These are phyloP conservation scores for Saccostrea glomerata DNA, from an alignment of 1,140 invertebrate species.

Conservation along the genomic window DNA sequence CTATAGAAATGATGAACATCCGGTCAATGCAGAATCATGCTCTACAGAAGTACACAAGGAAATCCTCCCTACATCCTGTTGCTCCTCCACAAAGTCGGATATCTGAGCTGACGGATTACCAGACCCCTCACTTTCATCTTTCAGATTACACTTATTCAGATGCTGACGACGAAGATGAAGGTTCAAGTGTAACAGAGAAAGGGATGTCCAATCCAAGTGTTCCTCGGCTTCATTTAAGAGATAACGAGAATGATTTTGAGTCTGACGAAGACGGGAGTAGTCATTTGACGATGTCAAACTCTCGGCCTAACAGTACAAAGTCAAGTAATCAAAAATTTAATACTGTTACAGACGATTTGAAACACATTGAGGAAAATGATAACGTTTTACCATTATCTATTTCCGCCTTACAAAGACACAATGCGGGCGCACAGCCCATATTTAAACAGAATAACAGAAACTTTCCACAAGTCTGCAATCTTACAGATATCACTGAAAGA, in stretches of 20 bases:
- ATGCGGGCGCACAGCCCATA: not conserved
- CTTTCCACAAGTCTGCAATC: conserved; percentile 21
- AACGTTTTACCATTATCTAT: conserved; percentile 15
- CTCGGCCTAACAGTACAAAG: not conserved
- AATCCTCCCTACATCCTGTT: not conserved
- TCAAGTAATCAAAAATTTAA: not conserved
- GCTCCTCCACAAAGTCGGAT: conserved; percentile 26
- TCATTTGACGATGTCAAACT: not conserved
- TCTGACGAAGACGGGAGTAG: not conserved
- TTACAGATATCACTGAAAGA: conserved; percentile 46
- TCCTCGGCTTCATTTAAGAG: not conserved
- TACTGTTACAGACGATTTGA: not conserved
- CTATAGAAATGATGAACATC: conserved; percentile 21
- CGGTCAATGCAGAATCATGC: not conserved
- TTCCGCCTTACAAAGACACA: conserved; percentile 30
- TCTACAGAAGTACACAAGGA: not conserved
- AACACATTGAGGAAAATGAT: not conserved
- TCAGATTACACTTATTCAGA: not conserved
- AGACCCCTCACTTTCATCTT: not conserved
- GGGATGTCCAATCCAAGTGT: not conserved
- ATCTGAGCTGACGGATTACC: conserved; percentile 31
- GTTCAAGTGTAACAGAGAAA: not conserved
- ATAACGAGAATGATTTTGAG: not conserved
- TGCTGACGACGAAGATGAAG: not conserved
- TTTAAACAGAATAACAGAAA: conserved; percentile 14